Percentiles rank a stretch among this genome's conserved stretches.
phyloP scores from a whole-genome alignment of 2,888 invertebrate species.

The Drosophila percnosoma region DNA sequence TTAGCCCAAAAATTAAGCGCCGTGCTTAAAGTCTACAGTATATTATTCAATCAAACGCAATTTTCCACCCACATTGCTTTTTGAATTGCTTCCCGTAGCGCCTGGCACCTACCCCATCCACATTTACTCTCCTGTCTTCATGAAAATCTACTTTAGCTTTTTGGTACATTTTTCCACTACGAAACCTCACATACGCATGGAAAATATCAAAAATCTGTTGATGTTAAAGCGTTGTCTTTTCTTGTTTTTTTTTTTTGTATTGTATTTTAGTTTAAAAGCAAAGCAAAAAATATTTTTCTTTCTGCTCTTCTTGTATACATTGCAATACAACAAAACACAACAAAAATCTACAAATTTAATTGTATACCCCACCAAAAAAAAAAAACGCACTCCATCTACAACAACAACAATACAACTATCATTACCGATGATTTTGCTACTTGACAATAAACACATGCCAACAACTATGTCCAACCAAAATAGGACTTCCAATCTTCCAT shows the following conservation, averaged over 20 bases:
- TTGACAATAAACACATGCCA: slow-evolving; percentile 43
- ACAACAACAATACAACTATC: slow-evolving; percentile 38
- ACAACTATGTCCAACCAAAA: slow-evolving; percentile 54
- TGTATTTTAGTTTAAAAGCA: slow-evolving; percentile 82
- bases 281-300: slow-evolving; percentile 77
- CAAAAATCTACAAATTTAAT: slow-evolving; percentile 56
- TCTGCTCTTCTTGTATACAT: slow-evolving; percentile 82
- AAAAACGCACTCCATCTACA: slow-evolving; percentile 45
- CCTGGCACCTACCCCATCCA: slow-evolving; percentile 39
- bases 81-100: slow-evolving; percentile 59
- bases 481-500: slow-evolving; percentile 90
- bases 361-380: slow-evolving; percentile 56
- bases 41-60: slow-evolving; percentile 11
- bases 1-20: slow-evolving; percentile 67
- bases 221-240: slow-evolving; percentile 79
- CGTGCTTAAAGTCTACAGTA: slow-evolving; percentile 54
- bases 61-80: slow-evolving; percentile 45
- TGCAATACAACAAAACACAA: slow-evolving; percentile 66
- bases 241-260: slow-evolving; percentile 75
- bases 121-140: slow-evolving; percentile 21
- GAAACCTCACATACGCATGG: slow-evolving; percentile 78
- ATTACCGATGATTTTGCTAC: slow-evolving; percentile 57
- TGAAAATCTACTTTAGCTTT: slow-evolving; percentile 27
- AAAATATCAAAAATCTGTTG: slow-evolving; percentile 79
- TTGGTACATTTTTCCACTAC: slow-evolving; percentile 75